A percentile compares a stretch with the other conserved stretches of the same genome.
Conservation (phyloP, 2,888 invertebrate genomes). For the Ormyrus labotus region DNA sequence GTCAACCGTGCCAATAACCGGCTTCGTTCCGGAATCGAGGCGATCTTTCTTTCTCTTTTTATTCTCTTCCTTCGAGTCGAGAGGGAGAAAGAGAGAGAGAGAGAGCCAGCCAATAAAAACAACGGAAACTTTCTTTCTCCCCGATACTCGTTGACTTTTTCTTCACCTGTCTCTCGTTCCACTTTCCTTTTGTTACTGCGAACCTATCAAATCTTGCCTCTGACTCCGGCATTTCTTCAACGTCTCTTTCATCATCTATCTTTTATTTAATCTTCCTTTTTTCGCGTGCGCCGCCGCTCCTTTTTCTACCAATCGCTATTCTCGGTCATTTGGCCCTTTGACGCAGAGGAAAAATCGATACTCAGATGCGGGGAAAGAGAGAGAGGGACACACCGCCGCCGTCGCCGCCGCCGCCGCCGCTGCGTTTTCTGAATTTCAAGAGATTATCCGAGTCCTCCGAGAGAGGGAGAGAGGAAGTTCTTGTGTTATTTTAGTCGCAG, state of each 20-base stretch:
- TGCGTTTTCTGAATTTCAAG: too few species aligned
- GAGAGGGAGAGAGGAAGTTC: not conserved
- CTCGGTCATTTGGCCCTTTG: slow-evolving; percentile 13
- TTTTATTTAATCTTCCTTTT: slow-evolving; percentile 33
- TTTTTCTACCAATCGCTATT: slow-evolving; percentile 5
- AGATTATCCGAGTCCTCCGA: not conserved
- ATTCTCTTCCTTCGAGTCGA: slow-evolving; percentile 24
- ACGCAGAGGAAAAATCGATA: not conserved
- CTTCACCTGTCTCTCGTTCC: slow-evolving; percentile 28
- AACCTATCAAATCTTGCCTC: slow-evolving; percentile 49
- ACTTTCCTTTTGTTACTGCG: slow-evolving; percentile 49
- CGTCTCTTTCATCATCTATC: slow-evolving; percentile 46
- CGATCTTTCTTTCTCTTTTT: slow-evolving; percentile 19
- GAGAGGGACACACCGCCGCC: too few species aligned
- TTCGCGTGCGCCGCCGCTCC: not conserved
- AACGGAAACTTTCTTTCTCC: slow-evolving; percentile 49
- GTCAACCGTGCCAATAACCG: slow-evolving; percentile 57
- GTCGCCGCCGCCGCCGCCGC: too few species aligned
- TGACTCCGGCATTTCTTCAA: slow-evolving; percentile 24
- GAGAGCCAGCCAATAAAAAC: slow-evolving; percentile 48
- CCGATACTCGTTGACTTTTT: slow-evolving; percentile 46
- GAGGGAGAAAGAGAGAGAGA: slow-evolving; percentile 4
- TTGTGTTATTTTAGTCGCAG: too few species aligned
- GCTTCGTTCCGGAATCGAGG: slow-evolving; percentile 42
- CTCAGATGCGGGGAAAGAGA: too few species aligned